Evolutionary conservation across 2,113 vertebrate genomes (phyloP).

Genomic region (Globicephala melas): DNA sequence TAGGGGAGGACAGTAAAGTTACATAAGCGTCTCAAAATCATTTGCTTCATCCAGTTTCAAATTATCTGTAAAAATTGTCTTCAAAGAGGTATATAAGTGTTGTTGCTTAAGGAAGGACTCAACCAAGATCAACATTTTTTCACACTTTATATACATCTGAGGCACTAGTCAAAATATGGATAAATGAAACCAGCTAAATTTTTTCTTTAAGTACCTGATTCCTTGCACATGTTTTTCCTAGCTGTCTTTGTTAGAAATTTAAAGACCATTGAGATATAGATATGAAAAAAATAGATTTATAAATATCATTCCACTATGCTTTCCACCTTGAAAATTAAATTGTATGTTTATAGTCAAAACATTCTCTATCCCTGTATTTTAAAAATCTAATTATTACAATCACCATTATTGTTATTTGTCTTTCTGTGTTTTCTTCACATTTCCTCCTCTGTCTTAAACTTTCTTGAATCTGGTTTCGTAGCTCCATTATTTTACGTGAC

Average conservation of each 20-base stretch:
- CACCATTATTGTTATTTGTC: background rate
- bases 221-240: background rate
- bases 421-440: constrained; percentile 23
- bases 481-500: constrained; percentile 12
- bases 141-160: background rate
- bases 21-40: constrained; percentile 1
- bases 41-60: constrained; percentile 10
- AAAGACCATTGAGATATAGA: constrained; percentile 7
- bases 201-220: constrained; percentile 9
- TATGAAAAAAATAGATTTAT: background rate
- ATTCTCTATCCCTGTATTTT: background rate
- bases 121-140: constrained; percentile 32
- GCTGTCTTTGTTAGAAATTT: constrained; percentile 15
- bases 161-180: background rate
- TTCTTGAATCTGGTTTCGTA: constrained; percentile 36
- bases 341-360: constrained; percentile 16
- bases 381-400: background rate
- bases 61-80: constrained; percentile 18
- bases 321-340: constrained; percentile 39
- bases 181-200: background rate
- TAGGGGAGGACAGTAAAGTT: background rate
- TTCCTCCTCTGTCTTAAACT: constrained; percentile 21
- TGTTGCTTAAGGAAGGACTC: constrained; percentile 12
- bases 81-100: background rate
- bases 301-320: background rate